Conservation (phyloP, 2,797 vertebrate species). For the Alcedo quadribrachys region DNA sequence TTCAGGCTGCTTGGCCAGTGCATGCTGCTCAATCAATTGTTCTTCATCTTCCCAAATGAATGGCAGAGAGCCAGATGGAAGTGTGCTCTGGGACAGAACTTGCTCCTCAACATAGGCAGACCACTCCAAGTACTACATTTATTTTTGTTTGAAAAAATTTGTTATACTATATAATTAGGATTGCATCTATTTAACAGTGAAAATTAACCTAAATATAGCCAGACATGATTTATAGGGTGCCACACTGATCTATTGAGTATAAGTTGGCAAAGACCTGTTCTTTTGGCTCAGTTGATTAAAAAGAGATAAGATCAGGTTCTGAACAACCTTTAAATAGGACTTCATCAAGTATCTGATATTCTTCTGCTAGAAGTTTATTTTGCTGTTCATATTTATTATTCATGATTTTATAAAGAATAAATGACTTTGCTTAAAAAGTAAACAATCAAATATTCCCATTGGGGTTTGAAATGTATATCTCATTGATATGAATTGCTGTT, state of each 20-base stretch:
- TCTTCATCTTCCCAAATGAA: neutral
- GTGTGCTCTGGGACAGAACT: neutral
- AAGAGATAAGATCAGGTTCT: neutral
- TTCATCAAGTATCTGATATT: neutral
- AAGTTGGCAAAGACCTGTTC: neutral
- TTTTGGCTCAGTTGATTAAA: neutral
- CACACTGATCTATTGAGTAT: neutral
- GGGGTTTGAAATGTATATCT: neutral
- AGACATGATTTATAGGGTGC: neutral
- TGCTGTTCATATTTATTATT: neutral
- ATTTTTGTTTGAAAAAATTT: neutral
- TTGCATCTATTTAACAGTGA: neutral
- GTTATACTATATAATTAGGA: neutral
- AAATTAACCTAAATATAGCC: conserved; percentile 27
- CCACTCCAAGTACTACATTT: neutral
- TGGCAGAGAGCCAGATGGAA: neutral
- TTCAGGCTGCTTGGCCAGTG: conserved; percentile 16
- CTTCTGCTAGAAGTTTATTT: neutral
- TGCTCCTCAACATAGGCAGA: neutral
- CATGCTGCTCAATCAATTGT: neutral
- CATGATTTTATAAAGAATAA: neutral
- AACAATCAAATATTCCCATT: neutral
- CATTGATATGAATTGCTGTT: neutral
- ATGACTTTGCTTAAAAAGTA: neutral
- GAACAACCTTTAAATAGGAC: neutral